These are phyloP conservation scores for Pelecanoides urinatrix DNA, from an alignment of 2,113 vertebrate species.

Conservation along the genomic window DNA sequence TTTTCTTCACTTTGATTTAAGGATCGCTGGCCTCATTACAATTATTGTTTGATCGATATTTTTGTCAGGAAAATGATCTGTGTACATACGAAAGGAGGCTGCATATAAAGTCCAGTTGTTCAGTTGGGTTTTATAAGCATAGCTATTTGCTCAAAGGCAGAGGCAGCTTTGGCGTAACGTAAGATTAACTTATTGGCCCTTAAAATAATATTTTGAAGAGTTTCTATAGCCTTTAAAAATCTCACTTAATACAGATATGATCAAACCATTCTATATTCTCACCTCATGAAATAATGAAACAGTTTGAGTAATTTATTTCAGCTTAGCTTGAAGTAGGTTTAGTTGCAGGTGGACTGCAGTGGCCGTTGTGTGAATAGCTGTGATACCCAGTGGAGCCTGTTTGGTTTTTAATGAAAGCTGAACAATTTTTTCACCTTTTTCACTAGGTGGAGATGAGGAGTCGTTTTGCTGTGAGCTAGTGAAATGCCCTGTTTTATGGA, in stretches of 20 bases:
- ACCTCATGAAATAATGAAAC: not conserved
- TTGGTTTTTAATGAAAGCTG: not conserved
- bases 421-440: not conserved
- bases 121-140: not conserved
- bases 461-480: not conserved
- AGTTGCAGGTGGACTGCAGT: not conserved
- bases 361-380: not conserved
- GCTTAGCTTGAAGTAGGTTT: not conserved
- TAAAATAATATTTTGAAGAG: not conserved
- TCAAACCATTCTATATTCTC: not conserved
- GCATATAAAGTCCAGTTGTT: not conserved
- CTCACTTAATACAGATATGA: not conserved
- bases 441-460: not conserved
- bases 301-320: not conserved
- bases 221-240: not conserved
- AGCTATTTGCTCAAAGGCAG: not conserved
- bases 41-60: not conserved
- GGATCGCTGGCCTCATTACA: not conserved
- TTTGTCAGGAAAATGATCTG: not conserved
- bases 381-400: no score
- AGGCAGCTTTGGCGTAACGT: not conserved
- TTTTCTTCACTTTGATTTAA: not conserved
- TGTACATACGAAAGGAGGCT: not conserved
- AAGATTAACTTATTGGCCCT: not conserved
- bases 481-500: not conserved